Evolutionary conservation across 2,888 invertebrate species (phyloP).

Genomic region (Chalcis sispes): DNA sequence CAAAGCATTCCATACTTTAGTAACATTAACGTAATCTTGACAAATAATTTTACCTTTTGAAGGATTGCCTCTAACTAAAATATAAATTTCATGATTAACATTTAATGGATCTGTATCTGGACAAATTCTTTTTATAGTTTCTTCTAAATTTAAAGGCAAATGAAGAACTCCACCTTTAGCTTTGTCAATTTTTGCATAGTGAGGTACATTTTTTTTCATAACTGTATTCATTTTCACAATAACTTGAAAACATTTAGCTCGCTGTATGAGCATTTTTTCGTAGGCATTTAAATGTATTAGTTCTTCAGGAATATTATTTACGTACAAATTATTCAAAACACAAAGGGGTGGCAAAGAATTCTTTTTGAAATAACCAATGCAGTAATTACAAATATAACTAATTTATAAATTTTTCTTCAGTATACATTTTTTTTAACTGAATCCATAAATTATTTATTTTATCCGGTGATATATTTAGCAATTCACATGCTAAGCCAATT

Average conservation of each 20-base stretch:
- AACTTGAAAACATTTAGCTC: conserved; percentile 70
- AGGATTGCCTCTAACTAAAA: conserved; percentile 66
- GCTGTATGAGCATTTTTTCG: conserved; percentile 64
- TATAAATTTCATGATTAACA: conserved; percentile 64
- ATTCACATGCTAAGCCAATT: too few species aligned
- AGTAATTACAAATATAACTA: conserved; percentile 10
- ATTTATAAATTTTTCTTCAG: background rate
- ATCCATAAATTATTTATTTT: conserved; percentile 22
- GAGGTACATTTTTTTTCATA: conserved; percentile 64
- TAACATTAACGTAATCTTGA: conserved; percentile 61
- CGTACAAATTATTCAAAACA: conserved; percentile 18
- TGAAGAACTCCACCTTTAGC: conserved; percentile 65
- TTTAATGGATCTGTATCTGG: conserved; percentile 66
- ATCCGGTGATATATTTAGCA: too few species aligned
- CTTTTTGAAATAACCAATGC: conserved; percentile 10
- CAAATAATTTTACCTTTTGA: conserved; percentile 59
- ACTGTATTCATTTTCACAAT: conserved; percentile 65
- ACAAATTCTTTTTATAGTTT: conserved; percentile 68
- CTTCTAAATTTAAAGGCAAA: conserved; percentile 67
- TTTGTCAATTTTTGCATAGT: conserved; percentile 58
- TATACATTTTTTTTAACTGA: background rate
- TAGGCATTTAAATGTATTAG: conserved; percentile 58
- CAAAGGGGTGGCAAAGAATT: conserved; percentile 8
- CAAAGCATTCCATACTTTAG: conserved; percentile 65
- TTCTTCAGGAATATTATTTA: conserved; percentile 51